Percentiles rank a stretch among this genome's conserved stretches.
These are phyloP conservation scores for Anoura caudifer DNA, from an alignment of 2,113 vertebrate genomes.

Conservation along the genomic window DNA sequence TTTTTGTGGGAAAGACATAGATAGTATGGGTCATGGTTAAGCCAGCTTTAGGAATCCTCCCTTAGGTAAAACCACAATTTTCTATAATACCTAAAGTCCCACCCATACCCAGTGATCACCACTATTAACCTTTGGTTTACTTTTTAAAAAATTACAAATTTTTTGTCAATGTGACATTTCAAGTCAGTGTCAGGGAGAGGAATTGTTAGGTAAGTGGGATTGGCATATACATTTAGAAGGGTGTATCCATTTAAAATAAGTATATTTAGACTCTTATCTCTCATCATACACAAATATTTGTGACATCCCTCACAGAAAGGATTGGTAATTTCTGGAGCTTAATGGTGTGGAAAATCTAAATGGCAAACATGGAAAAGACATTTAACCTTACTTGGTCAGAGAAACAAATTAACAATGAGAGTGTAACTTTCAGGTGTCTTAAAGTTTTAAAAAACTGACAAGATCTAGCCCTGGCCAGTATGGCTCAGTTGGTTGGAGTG, in stretches of 20 bases:
- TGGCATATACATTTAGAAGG: not conserved
- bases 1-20: not conserved
- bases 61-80: not conserved
- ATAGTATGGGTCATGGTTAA: not conserved
- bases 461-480: not conserved
- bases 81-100: not conserved
- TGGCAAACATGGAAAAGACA: not conserved
- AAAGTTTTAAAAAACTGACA: not conserved
- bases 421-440: not conserved
- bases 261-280: not conserved
- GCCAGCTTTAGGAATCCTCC: not conserved
- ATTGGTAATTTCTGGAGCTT: not conserved
- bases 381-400: not conserved
- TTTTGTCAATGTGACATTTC: constrained; percentile 1
- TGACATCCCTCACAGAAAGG: not conserved
- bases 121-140: not conserved
- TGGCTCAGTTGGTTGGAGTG: too few relatives aligned
- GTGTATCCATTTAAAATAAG: not conserved
- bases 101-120: not conserved
- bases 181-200: not conserved
- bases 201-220: not conserved
- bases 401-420: not conserved
- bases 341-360: not conserved
- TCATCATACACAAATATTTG: not conserved
- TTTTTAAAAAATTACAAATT: not conserved